Conservation (phyloP, 2,797 vertebrate species). For the Eptatretus atami region DNA sequence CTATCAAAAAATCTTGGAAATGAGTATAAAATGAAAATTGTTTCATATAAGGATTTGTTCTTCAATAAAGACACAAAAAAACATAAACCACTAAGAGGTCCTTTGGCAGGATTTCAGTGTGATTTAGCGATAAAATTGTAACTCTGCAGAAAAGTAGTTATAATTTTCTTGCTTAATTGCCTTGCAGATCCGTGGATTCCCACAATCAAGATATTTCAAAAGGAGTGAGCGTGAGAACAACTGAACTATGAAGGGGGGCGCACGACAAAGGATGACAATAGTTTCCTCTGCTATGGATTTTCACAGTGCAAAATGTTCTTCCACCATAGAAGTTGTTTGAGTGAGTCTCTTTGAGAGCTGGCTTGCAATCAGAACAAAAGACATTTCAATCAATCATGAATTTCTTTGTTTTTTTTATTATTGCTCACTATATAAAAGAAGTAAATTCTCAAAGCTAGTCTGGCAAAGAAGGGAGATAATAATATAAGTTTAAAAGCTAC, state of each 20-base stretch:
- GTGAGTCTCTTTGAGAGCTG: conserved; percentile 14
- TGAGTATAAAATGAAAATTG: too few relatives aligned
- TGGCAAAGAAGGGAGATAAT: too few relatives aligned
- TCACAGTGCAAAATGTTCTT: conserved; percentile 49
- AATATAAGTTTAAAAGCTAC: too few relatives aligned
- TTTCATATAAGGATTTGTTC: too few relatives aligned
- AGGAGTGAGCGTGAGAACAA: conserved; percentile 44
- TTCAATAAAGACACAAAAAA: too few relatives aligned
- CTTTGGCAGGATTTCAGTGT: neutral
- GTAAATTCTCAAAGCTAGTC: too few relatives aligned
- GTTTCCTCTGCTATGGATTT: conserved; percentile 41
- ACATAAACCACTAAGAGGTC: too few relatives aligned
- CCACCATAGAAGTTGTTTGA: conserved; percentile 42
- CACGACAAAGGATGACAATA: conserved; percentile 37
- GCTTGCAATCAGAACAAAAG: neutral
- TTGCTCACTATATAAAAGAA: too few relatives aligned
- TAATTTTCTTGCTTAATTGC: neutral
- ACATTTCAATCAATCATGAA: too few relatives aligned
- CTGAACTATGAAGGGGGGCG: conserved; percentile 64
- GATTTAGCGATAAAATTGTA: neutral
- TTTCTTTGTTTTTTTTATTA: too few relatives aligned
- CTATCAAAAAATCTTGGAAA: too few relatives aligned
- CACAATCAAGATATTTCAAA: conserved; percentile 81
- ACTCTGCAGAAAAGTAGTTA: too few relatives aligned
- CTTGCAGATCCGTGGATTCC: conserved; percentile 57